These are phyloP conservation scores for Atta colombica DNA, from an alignment of 1,140 invertebrate species.

Conservation along the genomic window DNA sequence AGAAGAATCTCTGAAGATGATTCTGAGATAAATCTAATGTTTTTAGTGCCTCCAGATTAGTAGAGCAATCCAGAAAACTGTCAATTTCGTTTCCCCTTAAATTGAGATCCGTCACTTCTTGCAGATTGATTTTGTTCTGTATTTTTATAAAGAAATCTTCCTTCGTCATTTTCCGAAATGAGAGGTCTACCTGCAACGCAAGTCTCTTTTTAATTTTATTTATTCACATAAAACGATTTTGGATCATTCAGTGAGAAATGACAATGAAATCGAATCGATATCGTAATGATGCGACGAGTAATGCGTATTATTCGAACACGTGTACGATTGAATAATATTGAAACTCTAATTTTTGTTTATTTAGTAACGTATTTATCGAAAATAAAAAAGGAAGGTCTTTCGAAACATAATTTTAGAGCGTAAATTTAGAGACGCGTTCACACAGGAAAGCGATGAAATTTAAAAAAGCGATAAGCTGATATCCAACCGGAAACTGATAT, in stretches of 20 bases:
- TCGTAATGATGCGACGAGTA: too few species aligned
- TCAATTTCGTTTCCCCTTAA: conserved; percentile 83
- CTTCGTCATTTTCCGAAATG: conserved; percentile 78
- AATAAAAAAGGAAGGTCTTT: background rate
- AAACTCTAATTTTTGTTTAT: background rate
- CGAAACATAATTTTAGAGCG: background rate
- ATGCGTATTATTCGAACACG: background rate
- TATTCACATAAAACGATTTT: conserved; percentile 1
- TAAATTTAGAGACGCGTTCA: background rate
- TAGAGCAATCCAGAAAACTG: conserved; percentile 85
- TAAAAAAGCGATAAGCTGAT: conserved; percentile 42
- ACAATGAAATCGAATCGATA: too few species aligned
- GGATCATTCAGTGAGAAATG: background rate
- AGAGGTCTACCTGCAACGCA: conserved; percentile 81
- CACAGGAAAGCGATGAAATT: background rate
- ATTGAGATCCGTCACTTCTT: conserved; percentile 80
- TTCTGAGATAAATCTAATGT: conserved; percentile 83
- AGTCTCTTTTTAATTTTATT: background rate
- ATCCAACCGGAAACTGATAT: conserved; percentile 35
- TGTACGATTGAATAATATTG: conserved; percentile 9
- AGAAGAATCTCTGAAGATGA: conserved; percentile 82
- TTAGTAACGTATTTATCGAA: background rate
- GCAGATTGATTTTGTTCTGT: conserved; percentile 76
- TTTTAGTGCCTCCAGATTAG: conserved; percentile 77
- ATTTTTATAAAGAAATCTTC: conserved; percentile 82